These are phyloP conservation scores for Oryzias sinensis DNA, from an alignment of 2,797 vertebrate genomes.

Conservation along the genomic window DNA sequence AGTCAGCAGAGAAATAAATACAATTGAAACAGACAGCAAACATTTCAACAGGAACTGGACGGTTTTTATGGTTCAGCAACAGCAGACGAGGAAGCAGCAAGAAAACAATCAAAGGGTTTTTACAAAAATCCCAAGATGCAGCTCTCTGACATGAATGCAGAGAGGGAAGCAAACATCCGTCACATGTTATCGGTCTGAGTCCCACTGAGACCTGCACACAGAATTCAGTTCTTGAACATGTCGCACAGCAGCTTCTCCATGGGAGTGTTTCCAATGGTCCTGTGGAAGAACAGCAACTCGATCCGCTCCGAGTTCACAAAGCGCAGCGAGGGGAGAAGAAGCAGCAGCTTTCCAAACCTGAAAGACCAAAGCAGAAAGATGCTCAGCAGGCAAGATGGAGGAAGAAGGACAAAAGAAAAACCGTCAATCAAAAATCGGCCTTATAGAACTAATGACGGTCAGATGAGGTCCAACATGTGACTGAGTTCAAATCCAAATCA, in stretches of 20 bases:
- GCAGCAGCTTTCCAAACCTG: constrained; percentile 93
- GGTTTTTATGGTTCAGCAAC: constrained; percentile 13
- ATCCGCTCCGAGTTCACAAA: constrained; percentile 90
- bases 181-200: no score
- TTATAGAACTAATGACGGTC: no score
- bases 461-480: no score
- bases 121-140: constrained; percentile 48
- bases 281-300: constrained; percentile 94
- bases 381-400: not conserved
- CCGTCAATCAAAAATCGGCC: no score
- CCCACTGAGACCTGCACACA: no score
- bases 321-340: constrained; percentile 90
- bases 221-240: constrained; percentile 93
- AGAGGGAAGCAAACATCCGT: constrained; percentile 22
- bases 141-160: constrained; percentile 38
- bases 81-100: constrained; percentile 34
- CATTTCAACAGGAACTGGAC: not conserved
- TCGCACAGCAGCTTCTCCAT: constrained; percentile 98
- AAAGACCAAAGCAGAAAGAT: not conserved
- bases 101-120: constrained; percentile 50
- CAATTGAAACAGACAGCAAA: constrained; percentile 39
- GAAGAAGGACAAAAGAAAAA: no score
- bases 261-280: constrained; percentile 95
- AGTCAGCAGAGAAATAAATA: constrained; percentile 21
- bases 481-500: no score